Conservation (phyloP, 2,888 invertebrate species). For the Athripsodes cinereus region DNA sequence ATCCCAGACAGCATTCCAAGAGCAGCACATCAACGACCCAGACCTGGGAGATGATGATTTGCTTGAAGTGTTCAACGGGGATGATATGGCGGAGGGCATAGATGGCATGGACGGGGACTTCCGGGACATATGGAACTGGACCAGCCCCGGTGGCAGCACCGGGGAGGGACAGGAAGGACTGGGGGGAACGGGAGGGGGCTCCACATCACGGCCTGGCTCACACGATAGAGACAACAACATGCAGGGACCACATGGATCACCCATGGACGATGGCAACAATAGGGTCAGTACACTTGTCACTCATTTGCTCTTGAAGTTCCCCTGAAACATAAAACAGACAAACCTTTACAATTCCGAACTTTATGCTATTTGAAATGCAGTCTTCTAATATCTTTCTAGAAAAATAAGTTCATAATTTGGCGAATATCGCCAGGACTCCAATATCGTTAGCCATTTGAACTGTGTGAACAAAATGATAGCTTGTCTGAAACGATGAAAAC, state of each 20-base stretch:
- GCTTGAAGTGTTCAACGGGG: conserved; percentile 53
- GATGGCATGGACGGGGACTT: conserved; percentile 68
- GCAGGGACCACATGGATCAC: conserved; percentile 22
- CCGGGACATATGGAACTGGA: conserved; percentile 74
- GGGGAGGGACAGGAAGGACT: conserved; percentile 34
- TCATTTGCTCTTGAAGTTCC: too few relatives aligned
- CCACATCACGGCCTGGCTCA: conserved; percentile 20
- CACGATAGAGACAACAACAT: conserved; percentile 20
- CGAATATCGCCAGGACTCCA: too few relatives aligned
- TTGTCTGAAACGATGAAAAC: too few relatives aligned
- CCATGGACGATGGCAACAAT: conserved; percentile 23
- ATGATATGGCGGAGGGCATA: conserved; percentile 59
- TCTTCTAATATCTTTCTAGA: too few relatives aligned
- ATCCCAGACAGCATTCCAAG: conserved; percentile 65
- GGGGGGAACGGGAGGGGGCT: conserved; percentile 18
- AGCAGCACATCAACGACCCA: conserved; percentile 59
- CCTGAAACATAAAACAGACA: too few relatives aligned
- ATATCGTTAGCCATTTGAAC: too few relatives aligned
- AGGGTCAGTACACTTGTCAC: conserved; percentile 18
- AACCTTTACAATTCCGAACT: too few relatives aligned
- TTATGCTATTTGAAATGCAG: too few relatives aligned
- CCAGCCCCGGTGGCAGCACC: conserved; percentile 57
- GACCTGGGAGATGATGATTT: conserved; percentile 63
- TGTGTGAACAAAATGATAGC: too few relatives aligned
- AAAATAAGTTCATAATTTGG: too few relatives aligned